These are phyloP conservation scores for Myotis findleyi DNA, from an alignment of 2,797 vertebrate genomes.

Conservation along the genomic window DNA sequence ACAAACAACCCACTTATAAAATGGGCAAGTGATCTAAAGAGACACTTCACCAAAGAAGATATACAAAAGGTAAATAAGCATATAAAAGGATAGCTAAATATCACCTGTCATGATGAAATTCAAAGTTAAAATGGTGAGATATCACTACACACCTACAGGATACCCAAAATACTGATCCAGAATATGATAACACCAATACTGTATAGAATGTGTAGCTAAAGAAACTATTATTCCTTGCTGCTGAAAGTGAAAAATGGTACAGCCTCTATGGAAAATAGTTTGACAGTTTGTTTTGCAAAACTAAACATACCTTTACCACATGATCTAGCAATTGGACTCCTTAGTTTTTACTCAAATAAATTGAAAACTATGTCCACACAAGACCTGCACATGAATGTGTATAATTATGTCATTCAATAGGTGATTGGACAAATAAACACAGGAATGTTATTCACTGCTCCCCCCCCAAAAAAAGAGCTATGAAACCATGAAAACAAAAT, in stretches of 20 bases:
- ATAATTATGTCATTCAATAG: neutral
- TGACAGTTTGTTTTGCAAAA: neutral
- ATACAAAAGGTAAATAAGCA: neutral
- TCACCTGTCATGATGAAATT: neutral
- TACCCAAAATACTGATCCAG: neutral
- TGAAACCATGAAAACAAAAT: neutral
- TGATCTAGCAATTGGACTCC: neutral
- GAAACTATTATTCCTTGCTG: neutral
- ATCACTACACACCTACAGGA: neutral
- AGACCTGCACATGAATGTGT: neutral
- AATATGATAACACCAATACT: neutral
- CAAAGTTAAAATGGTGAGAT: neutral
- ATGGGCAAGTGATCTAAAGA: neutral
- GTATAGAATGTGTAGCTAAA: neutral
- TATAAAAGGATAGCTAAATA: neutral
- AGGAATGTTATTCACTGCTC: neutral
- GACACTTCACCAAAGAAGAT: neutral
- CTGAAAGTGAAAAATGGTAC: neutral
- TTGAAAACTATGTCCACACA: neutral
- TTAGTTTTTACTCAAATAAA: neutral
- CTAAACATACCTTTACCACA: neutral
- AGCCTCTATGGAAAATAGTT: neutral
- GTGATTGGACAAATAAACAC: neutral
- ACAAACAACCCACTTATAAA: neutral
- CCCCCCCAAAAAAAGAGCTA: neutral